A percentile compares a stretch with the other conserved stretches of the same genome.
Evolutionary conservation across 2,113 vertebrate species (phyloP).

Genomic region (Herpetotheres cachinnans): DNA sequence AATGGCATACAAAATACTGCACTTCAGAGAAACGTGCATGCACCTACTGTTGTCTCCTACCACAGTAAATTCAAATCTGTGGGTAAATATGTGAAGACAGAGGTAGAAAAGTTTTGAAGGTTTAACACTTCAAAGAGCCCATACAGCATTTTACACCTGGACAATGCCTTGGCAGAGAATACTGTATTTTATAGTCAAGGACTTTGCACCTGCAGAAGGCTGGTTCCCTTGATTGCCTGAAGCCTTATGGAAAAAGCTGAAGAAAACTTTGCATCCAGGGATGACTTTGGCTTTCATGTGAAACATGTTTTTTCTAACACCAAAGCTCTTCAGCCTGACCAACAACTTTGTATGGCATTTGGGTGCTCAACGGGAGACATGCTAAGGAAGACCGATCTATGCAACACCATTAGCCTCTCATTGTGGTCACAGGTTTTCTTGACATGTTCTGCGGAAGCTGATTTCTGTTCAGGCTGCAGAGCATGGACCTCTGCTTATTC

Average conservation of each 20-base stretch:
- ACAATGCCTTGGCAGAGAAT: neutral
- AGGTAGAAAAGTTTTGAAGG: neutral
- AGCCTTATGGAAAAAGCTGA: neutral
- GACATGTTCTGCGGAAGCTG: neutral
- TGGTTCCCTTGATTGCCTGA: neutral
- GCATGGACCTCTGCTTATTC: neutral
- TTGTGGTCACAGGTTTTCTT: neutral
- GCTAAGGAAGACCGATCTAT: neutral
- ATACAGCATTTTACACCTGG: neutral
- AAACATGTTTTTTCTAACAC: neutral
- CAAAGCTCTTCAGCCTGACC: neutral
- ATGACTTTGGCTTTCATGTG: neutral
- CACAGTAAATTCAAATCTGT: neutral
- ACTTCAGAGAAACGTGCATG: neutral
- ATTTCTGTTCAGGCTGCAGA: neutral
- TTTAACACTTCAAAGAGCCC: neutral
- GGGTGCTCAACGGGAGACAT: neutral
- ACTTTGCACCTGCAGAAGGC: neutral
- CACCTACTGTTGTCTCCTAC: neutral
- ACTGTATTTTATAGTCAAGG: fast-evolving
- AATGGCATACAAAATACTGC: neutral
- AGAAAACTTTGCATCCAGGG: neutral
- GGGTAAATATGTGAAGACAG: neutral
- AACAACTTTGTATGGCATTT: neutral
- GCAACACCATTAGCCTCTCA: neutral